Evolutionary conservation across 2,888 invertebrate species (phyloP), one percentile per base, ranked within the genome.

Genomic region (Synergus itoensis): DNA sequence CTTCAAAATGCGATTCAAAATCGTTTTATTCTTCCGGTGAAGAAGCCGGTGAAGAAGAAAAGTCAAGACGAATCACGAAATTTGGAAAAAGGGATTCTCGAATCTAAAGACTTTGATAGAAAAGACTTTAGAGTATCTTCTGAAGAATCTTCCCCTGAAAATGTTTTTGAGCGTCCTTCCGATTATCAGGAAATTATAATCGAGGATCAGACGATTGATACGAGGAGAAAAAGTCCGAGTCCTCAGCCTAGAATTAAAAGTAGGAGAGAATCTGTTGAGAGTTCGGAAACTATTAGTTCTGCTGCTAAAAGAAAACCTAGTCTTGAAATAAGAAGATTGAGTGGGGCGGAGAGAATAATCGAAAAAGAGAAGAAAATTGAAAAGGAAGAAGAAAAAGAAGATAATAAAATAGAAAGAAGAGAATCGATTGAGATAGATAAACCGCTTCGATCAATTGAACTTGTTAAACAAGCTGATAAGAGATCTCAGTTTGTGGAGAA

Each of bases 141-240:
- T 9, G 21, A 57, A 14, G 69, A 63, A 41, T 53, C 77, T 12
- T 77, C 79, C 1, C 64, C 73, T 8, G 73, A 73, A 16, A 73
- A 73, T 36, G 28, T 73, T 12, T 73, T 78, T 5, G 80, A 83
- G 28, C 60, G 73, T 11, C 80, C 81, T 21, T 67, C 53, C 14
- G 81, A 80, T 7, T 53, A 80, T 43, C 87, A 84, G 36, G 86
- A 86, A 79, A 83, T 87, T 78, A 81, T 79, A 5, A 82, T 86
- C 69, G 60, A 84, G 36, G 84, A 86, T 78, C 86, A 83, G 65
- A 76, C 79, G 21, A 77, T 81, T 9, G 82, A 85, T 60, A 53
- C 40, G 21, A 60, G n/a, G 45, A 65, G 53, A 11, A 73, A 40
- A 48, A 73, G 16, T n/a, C 18, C 53, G 9, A 53, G 73, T 73